A percentile compares a stretch with the other conserved stretches of the same genome.
phyloP scores from a whole-genome alignment of 2,797 vertebrate genomes.

The Falco novaeseelandiae region DNA sequence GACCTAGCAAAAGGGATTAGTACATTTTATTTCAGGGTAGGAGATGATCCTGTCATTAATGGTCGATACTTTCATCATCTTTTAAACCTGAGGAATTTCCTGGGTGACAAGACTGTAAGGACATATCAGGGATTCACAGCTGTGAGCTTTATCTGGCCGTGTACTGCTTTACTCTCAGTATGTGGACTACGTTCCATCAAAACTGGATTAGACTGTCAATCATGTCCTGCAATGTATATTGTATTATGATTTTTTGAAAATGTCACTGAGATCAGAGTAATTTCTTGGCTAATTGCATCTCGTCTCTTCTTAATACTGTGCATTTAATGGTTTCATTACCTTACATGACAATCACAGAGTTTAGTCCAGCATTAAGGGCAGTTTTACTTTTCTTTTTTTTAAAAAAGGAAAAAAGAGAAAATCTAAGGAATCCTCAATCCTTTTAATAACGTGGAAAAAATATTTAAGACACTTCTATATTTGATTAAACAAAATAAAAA shows the following conservation, averaged over 20 bases:
- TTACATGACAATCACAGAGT: slow-evolving; percentile 88
- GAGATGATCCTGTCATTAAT: slow-evolving; percentile 99
- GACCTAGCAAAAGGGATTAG: slow-evolving; percentile 99
- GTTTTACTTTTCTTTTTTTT: slow-evolving; percentile 47
- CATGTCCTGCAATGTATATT: slow-evolving; percentile 89
- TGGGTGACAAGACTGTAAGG: slow-evolving; percentile 94
- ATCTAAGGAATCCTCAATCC: slow-evolving; percentile 43
- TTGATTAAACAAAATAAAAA: slow-evolving; percentile 74
- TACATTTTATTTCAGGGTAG: slow-evolving; percentile 99
- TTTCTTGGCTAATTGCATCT: slow-evolving; percentile 99
- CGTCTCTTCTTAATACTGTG: slow-evolving; percentile 95
- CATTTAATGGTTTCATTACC: slow-evolving; percentile 98
- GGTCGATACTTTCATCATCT: slow-evolving; percentile 99
- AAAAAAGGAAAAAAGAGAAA: background rate
- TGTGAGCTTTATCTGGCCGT: slow-evolving; percentile 96
- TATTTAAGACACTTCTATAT: slow-evolving; percentile 71
- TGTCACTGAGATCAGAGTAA: slow-evolving; percentile 99
- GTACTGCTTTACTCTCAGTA: slow-evolving; percentile 89
- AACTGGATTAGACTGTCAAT: slow-evolving; percentile 99
- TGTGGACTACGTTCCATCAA: slow-evolving; percentile 94
- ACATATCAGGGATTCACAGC: slow-evolving; percentile 99
- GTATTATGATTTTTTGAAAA: slow-evolving; percentile 99
- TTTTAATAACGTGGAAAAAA: slow-evolving; percentile 73
- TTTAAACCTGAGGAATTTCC: slow-evolving; percentile 99
- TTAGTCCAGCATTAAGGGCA: slow-evolving; percentile 75